These are phyloP conservation scores for Drosophila imparisetae DNA, from an alignment of 2,888 invertebrate genomes.

Conservation along the genomic window DNA sequence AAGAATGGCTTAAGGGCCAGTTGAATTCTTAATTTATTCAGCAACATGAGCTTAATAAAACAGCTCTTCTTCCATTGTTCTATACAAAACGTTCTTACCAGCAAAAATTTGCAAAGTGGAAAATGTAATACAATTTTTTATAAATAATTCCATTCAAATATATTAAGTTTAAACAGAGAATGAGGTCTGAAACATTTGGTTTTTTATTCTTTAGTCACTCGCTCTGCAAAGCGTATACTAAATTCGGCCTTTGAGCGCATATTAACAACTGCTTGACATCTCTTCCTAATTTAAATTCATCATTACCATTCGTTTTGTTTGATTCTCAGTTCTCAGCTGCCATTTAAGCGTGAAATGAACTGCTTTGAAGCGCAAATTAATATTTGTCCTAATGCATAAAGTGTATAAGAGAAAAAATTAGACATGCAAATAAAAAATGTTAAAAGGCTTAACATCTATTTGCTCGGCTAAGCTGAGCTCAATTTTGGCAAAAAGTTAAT, in stretches of 20 bases:
- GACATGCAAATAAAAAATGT: conserved; percentile 17
- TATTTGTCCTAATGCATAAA: conserved; percentile 51
- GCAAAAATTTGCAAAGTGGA: background rate
- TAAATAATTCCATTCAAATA: background rate
- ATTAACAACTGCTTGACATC: background rate
- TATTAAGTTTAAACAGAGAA: background rate
- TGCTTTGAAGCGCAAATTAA: conserved; percentile 61
- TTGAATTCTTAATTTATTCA: conserved; percentile 44
- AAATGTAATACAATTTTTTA: background rate
- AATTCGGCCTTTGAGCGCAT: background rate
- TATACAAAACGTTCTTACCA: background rate
- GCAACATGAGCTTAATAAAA: conserved; percentile 22
- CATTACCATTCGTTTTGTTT: conserved; percentile 40
- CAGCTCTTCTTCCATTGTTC: conserved; percentile 3
- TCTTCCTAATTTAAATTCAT: conserved; percentile 3
- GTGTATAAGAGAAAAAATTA: conserved; percentile 5
- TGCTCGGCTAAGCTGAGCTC: conserved; percentile 22
- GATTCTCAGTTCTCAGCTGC: conserved; percentile 35
- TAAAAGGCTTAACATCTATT: conserved; percentile 42
- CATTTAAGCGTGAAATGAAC: conserved; percentile 77
- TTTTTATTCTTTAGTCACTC: background rate
- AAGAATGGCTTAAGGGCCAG: conserved; percentile 9
- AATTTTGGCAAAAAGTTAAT: conserved; percentile 17
- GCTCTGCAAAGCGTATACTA: conserved; percentile 12
- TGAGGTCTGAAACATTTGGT: background rate